Evolutionary conservation across 2,888 invertebrate genomes (phyloP).

Genomic region (Ceriagrion tenellum): DNA sequence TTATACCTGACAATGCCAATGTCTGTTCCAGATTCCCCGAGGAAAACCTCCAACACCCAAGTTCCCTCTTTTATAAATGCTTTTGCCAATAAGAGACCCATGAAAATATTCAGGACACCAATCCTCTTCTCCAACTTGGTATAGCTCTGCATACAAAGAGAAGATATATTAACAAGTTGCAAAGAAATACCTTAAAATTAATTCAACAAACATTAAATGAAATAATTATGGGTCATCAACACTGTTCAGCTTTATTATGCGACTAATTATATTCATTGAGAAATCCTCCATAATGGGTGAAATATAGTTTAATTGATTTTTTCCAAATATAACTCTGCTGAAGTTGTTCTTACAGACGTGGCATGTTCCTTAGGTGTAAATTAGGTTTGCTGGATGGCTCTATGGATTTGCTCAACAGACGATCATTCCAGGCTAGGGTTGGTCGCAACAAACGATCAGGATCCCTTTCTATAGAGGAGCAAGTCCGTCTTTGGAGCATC

Average conservation of each 20-base stretch:
- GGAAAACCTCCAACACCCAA: not conserved
- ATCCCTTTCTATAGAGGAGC: not conserved
- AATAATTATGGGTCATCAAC: not conserved
- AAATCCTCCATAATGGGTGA: not conserved
- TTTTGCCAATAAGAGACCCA: not conserved
- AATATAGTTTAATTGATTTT: no score
- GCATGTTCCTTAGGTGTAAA: slow-evolving; percentile 54
- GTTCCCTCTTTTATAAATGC: not conserved
- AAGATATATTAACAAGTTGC: not conserved
- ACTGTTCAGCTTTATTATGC: no score
- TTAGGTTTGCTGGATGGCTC: not conserved
- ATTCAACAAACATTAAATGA: not conserved
- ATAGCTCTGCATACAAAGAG: not conserved
- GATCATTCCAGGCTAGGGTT: slow-evolving; percentile 53
- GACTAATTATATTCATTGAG: not conserved
- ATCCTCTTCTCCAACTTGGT: slow-evolving; percentile 31
- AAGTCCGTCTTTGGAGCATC: not conserved
- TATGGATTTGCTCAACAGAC: slow-evolving; percentile 15
- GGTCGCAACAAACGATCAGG: slow-evolving; percentile 41
- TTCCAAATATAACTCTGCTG: not conserved
- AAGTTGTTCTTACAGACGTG: slow-evolving; percentile 21
- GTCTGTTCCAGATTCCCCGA: not conserved
- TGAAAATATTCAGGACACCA: not conserved
- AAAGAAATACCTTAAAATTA: not conserved
- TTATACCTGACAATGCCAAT: not conserved